Evolutionary conservation across 2,113 vertebrate species (phyloP), one percentile per base, ranked within the genome.

Genomic region (Carlito syrichta): DNA sequence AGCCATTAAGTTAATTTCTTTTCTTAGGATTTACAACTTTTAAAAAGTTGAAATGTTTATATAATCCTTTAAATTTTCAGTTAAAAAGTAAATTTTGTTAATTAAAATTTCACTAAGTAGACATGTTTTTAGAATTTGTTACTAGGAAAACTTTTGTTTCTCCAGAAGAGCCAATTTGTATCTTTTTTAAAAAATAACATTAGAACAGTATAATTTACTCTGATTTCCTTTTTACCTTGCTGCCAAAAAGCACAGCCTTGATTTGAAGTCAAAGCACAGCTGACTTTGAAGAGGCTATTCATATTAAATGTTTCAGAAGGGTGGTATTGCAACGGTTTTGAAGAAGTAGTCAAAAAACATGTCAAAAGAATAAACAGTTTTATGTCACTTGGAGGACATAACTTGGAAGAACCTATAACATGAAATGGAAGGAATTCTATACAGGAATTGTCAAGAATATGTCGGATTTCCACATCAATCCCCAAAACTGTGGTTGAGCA

Each of bases 1-100:
- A 97, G 73, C 50, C 60, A 94, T 74, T 96, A 83, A 86, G 50
- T 62, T 90, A 79, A 89, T 90, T 86, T 91, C 48, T 93, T 93
- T 85, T 79, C 86, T 84, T 79, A 23, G 32, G 43, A 86, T 76
- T 73, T n/a, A 83, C 25, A 92, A 76, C 50, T 87, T 84, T 63
- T 32, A 86, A 88, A 86, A 89, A 78, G 16, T 84, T 94, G 73
- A 86, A 84, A 68, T 87, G 50, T 78, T 62, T 56, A 79, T 48
- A 66, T 66, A 94, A 83, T 86, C n/a, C 48, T 93, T 94, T 91
- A 84, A 50, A 54, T 90, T 93, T 95, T 0, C 9, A 66, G 35
- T 73, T 78, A 83, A 40, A 84, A 94, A 92, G 69, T 25, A 63
- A 23, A 8, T 45, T 13, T 71, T 82, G 22, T 76, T 13, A 73